Evolutionary conservation across 2,888 invertebrate genomes (phyloP).

Genomic region (Mantis religiosa): DNA sequence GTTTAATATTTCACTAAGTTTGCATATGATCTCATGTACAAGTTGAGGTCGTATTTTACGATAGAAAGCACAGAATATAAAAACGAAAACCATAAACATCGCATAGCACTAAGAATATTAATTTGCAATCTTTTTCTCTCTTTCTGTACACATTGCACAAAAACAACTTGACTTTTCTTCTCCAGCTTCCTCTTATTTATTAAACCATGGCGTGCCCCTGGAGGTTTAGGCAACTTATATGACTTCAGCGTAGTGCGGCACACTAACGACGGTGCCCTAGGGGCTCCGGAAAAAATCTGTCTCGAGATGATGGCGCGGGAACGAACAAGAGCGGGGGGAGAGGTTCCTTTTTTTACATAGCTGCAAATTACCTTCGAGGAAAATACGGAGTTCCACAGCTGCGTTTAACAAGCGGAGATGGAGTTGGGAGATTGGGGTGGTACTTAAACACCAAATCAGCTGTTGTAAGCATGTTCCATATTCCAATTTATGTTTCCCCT

Average conservation of each 20-base stretch:
- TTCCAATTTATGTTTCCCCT: not conserved
- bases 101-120: not conserved
- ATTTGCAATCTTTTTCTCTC: not conserved
- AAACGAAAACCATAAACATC: not conserved
- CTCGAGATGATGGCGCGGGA: not conserved
- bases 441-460: not conserved
- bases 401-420: not conserved
- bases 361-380: not conserved
- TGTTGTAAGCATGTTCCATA: not conserved
- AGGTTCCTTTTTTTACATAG: not conserved
- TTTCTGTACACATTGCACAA: not conserved
- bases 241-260: not conserved
- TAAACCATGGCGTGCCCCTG: not conserved
- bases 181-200: not conserved
- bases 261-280: not conserved
- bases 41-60: not conserved
- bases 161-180: not conserved
- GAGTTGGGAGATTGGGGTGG: not conserved
- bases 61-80: not conserved
- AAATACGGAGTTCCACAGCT: not conserved
- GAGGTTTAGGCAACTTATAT: not conserved
- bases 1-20: no score
- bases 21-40: not conserved
- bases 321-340: not conserved
- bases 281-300: not conserved